Base-by-base conservation (phyloP, 2,797 vertebrate genomes). In the Botia almorhae region DNA sequence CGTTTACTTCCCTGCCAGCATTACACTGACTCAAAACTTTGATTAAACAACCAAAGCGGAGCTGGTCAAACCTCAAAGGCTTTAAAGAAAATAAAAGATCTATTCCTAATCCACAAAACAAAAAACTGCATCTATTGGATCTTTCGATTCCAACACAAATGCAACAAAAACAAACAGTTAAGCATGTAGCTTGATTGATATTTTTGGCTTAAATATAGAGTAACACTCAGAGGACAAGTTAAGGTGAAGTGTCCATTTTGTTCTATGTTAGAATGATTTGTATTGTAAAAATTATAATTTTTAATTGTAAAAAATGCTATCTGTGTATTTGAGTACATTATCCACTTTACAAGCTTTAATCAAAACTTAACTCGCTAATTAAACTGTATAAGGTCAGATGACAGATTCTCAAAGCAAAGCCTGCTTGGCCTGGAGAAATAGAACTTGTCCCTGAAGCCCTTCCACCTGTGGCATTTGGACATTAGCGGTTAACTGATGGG, bases 41-140 rank as follows among this genome's bases (percentile, higher is more conserved):
- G 88, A 91, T 91, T 89, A 92, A 89, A 91, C 81, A 84, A 87
- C 85, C 83, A 91, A 85, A 74, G 81, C 85, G 84, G 87, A 88
- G 85, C 88, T 90, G 89, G 89, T 87, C 87, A 91, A 86, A 88
- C 87, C 83, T 89, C 89, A 88, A 86, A 90, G 80, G 63, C 53
- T 85, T 80, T 36, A 75, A 76, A 82, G 78, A 71, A 69, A 74
- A 83, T 23, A 60, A 26, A 2, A 11, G 58, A 26, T 70, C 71
- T 84, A 43, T 87, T 84, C 87, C 82, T 89, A 87, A 90, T 88
- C 82, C 10, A 67, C 80, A 85, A 86, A 82, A 87, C 88, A 90
- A 86, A 81, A 61, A 72, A 33, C 55, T 74, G 50, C 53, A 74
- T 68, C 51, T 21, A 51, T 36, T 12, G 23, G 51, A 48, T 74